Base-by-base conservation (phyloP, 1,140 invertebrate species). In the Holcopasites calliopsidis region DNA sequence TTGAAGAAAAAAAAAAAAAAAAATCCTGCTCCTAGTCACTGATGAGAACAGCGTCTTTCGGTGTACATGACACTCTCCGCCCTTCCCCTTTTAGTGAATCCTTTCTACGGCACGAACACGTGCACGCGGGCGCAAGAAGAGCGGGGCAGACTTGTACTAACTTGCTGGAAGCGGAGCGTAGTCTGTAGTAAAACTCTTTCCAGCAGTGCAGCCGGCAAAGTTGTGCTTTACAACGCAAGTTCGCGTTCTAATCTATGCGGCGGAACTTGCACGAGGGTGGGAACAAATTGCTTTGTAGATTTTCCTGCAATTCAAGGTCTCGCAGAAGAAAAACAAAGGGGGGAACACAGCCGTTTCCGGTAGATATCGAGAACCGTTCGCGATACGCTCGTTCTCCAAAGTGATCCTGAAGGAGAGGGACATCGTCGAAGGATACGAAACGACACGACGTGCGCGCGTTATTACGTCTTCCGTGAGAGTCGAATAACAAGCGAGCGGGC, bases 381-480 rank as follows among this genome's bases (percentile, higher is more conserved):
- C 4, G 16, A 8, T 42, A 6, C 26, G 40, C 13, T 35, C 31
- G 31, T n/a, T 10, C 16, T 10, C 6, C 13, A 4, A 3, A 1
- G 21, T 3, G 31, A 13, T 3, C 38, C 35, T n/a, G n/a, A n/a
- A n/a, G n/a, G 55, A 44, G 54, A 8, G 38, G 35, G 58, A 62
- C 21, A 47, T 54, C 16, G 65, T 55, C 50, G 65, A 58, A 44
- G 55, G 47, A 65, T 10, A 31, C 26, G 50, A 70, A 57, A 68
- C 50, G 72, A 68, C 31, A n/a, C n/a, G 60, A 42, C 62, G 61
- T 79, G 79, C 77, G 85, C 80, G 84, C 82, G 84, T 85, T 86
- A 86, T 86, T 86, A 83, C 79, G 78, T 80, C 71, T 76, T 77
- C 58, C 68, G 73, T 33, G 70, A 76, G 77, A 79, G 73, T 73